These are phyloP conservation scores for Oscheius sp. DNA, from an alignment of 2,888 invertebrate species.

Conservation along the genomic window DNA sequence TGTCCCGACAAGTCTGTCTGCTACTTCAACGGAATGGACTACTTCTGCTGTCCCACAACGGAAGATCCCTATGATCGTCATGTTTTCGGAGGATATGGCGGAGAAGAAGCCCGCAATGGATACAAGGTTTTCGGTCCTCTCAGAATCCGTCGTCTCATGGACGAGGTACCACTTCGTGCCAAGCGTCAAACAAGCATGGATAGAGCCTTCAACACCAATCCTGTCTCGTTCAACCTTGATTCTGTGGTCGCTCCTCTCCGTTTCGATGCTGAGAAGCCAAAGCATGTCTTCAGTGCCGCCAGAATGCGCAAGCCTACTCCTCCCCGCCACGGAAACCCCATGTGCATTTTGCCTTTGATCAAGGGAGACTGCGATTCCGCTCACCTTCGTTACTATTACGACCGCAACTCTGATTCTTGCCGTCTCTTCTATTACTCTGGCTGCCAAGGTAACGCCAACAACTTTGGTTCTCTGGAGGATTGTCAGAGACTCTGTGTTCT, in stretches of 20 bases:
- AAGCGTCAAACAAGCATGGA: constrained; percentile 46
- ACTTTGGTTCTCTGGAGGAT: constrained; percentile 67
- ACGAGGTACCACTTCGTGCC: constrained; percentile 52
- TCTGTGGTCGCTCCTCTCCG: constrained; percentile 63
- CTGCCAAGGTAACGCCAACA: constrained; percentile 72
- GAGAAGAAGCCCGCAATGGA: constrained; percentile 68
- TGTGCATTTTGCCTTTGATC: constrained; percentile 62
- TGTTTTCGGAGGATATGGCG: constrained; percentile 68
- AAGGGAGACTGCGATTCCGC: constrained; percentile 66
- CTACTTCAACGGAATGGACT: constrained; percentile 73
- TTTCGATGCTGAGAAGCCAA: constrained; percentile 64
- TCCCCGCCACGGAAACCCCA: constrained; percentile 51
- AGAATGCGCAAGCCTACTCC: constrained; percentile 50
- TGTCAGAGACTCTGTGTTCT: constrained; percentile 68
- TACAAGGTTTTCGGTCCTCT: constrained; percentile 68
- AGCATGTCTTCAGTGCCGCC: constrained; percentile 48
- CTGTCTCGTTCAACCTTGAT: constrained; percentile 64
- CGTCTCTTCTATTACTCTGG: constrained; percentile 72
- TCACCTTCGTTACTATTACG: constrained; percentile 68
- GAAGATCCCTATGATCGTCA: constrained; percentile 72
- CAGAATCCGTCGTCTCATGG: constrained; percentile 61
- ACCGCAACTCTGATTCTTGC: constrained; percentile 66
- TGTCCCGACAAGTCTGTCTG: constrained; percentile 71
- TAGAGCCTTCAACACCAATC: constrained; percentile 36
- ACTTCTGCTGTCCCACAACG: constrained; percentile 72